Base-by-base conservation (phyloP, 2,888 invertebrate genomes). In the Omphaloscelis lunosa region DNA sequence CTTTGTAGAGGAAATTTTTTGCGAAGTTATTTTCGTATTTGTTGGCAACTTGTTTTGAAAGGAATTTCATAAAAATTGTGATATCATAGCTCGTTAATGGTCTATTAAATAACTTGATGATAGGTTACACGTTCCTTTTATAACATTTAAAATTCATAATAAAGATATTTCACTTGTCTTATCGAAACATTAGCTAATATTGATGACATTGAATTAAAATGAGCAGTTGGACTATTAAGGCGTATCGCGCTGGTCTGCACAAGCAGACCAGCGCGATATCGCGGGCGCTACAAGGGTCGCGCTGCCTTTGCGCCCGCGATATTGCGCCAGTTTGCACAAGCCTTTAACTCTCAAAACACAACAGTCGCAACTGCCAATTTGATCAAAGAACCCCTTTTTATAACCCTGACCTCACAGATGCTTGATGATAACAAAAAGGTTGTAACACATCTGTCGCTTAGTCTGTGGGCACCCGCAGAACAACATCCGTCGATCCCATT, bases 401-500 rank as follows among this genome's bases (percentile, higher is more conserved):
- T 58, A 20, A 9, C 15, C 61, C 39, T 74, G 82, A 81, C 66
- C 72, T 77, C 76, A 82, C 75, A 86, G 71, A 84, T 77, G 86
- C 67, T 72, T 53, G 17, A 63, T 59, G 27, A 72, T 73, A 75
- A 84, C 70, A 72, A 82, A 83, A 81, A 74, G 66, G 59, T 72
- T 72, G 61, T 67, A 73, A 53, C 83, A 62, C 82, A 81, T 88
- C 86, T 90, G 87, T 77, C 68, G 62, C 39, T 86, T 92, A 87
- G 82, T 93, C 93, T 93, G 87, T 93, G 91, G 73, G 82, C 80
- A 86, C 92, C 91, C 92, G 91, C 91, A 93, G 91, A 89, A 90
- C 91, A 90, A 93, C 94, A 94, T 95, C 95, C 94, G 94, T 91
- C 91, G 92, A 91, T 92, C 92, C 89, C 92, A 94, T 93, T 93